Evolutionary conservation across 2,888 invertebrate species (phyloP).

Genomic region (Cetonia aurata): DNA sequence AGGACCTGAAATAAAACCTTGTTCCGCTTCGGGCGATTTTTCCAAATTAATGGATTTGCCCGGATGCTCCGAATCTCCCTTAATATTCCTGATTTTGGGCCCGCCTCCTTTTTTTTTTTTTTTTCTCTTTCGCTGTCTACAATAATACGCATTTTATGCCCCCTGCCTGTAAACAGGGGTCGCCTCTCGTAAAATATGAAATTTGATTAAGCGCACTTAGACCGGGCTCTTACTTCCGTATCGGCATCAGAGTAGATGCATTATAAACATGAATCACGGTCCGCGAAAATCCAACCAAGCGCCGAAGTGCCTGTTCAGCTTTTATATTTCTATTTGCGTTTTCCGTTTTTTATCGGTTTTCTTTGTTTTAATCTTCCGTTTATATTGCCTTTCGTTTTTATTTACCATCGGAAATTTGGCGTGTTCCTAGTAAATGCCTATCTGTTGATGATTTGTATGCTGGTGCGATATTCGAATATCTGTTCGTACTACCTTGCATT

Average conservation of each 20-base stretch:
- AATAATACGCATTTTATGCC: conserved; percentile 11
- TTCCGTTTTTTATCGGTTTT: conserved; percentile 11
- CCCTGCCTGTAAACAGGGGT: not conserved
- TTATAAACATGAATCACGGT: conserved; percentile 35
- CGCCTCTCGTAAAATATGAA: conserved; percentile 28
- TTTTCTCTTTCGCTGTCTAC: conserved; percentile 1
- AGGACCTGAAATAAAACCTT: conserved; percentile 5
- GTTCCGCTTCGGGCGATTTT: conserved; percentile 27
- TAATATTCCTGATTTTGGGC: conserved; percentile 13
- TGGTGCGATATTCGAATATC: not conserved
- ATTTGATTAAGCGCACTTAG: conserved; percentile 39
- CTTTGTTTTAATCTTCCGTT: conserved; percentile 16
- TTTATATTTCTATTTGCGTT: conserved; percentile 27
- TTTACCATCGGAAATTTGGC: conserved; percentile 2
- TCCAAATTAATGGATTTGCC: conserved; percentile 31
- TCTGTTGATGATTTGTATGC: conserved; percentile 7
- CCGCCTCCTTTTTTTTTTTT: not conserved
- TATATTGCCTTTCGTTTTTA: conserved; percentile 27
- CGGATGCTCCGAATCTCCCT: conserved; percentile 22
- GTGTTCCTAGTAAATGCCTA: not conserved
- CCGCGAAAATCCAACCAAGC: conserved; percentile 12
- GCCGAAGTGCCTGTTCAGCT: too few species aligned
- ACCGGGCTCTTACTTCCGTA: conserved; percentile 21
- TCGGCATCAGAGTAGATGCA: conserved; percentile 24
- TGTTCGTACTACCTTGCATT: too few species aligned